Percentiles rank a stretch among this genome's conserved stretches.
Evolutionary conservation across 2,113 vertebrate species (phyloP).

Genomic region (Elephantulus edwardii): DNA sequence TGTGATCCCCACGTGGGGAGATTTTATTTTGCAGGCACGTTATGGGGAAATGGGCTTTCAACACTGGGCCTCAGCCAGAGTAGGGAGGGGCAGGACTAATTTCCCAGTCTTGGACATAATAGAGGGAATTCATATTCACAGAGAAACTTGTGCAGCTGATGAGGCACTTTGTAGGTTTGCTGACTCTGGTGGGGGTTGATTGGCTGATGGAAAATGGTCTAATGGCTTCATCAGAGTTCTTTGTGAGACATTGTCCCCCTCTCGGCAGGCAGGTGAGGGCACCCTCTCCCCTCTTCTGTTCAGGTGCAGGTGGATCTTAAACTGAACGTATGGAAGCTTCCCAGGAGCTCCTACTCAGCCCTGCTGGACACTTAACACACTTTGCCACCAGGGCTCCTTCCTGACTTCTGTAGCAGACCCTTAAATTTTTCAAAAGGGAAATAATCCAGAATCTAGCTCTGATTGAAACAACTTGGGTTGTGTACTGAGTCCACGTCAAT

Average conservation of each 20-base stretch:
- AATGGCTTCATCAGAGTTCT: neutral
- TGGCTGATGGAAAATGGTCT: neutral
- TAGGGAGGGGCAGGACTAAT: rapidly evolving
- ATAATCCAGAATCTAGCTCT: neutral
- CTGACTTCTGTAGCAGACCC: neutral
- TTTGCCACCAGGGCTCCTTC: neutral
- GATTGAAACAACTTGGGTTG: neutral
- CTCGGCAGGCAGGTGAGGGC: neutral
- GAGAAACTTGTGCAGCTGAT: no score
- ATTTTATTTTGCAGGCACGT: neutral
- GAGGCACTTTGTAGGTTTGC: neutral
- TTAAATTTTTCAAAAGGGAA: neutral
- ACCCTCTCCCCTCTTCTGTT: rapidly evolving
- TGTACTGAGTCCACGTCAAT: neutral
- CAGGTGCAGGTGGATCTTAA: neutral
- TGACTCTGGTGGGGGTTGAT: neutral
- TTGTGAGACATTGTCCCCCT: neutral
- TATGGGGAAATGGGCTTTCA: neutral
- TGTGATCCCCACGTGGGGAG: rapidly evolving
- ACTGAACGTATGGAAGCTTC: neutral
- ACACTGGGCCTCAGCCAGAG: neutral
- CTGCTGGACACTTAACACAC: neutral
- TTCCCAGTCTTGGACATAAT: neutral
- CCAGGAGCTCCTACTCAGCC: rapidly evolving
- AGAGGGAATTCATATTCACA: neutral